phyloP scores from a whole-genome alignment of 2,113 vertebrate genomes.

The Nothobranchius kuhntae region DNA sequence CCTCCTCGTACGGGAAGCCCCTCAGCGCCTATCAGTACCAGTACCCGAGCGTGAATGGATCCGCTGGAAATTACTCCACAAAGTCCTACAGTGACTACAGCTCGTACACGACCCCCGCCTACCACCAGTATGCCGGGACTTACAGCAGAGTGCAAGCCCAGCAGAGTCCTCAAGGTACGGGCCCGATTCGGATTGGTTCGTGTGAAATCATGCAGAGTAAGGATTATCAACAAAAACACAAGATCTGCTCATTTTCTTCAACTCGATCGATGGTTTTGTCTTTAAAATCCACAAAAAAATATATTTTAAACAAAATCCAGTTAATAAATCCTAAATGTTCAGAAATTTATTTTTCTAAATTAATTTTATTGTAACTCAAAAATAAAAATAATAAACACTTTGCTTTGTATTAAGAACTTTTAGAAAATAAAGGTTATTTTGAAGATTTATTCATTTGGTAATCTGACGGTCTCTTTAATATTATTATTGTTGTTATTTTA shows the following conservation, averaged over 20 bases:
- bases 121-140: slow-evolving; percentile 91
- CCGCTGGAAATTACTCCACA: slow-evolving; percentile 89
- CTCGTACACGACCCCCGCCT: slow-evolving; percentile 88
- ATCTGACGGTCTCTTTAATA: neutral
- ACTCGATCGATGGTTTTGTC: neutral
- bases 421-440: neutral
- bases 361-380: too few relatives aligned
- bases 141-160: slow-evolving; percentile 91
- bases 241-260: neutral
- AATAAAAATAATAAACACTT: neutral
- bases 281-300: too few relatives aligned
- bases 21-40: slow-evolving; percentile 96
- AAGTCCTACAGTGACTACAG: slow-evolving; percentile 93
- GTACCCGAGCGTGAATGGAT: slow-evolving; percentile 90
- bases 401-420: neutral
- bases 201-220: neutral
- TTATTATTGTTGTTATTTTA: slow-evolving; percentile 22
- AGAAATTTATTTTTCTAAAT: too few relatives aligned
- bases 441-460: neutral
- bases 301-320: too few relatives aligned
- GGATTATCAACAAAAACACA: too few relatives aligned
- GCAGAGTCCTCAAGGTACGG: slow-evolving; percentile 90
- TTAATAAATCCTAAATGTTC: too few relatives aligned
- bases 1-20: slow-evolving; percentile 92
- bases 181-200: neutral